phyloP scores from a whole-genome alignment of 2,797 vertebrate species.

The Darevskia mixta region DNA sequence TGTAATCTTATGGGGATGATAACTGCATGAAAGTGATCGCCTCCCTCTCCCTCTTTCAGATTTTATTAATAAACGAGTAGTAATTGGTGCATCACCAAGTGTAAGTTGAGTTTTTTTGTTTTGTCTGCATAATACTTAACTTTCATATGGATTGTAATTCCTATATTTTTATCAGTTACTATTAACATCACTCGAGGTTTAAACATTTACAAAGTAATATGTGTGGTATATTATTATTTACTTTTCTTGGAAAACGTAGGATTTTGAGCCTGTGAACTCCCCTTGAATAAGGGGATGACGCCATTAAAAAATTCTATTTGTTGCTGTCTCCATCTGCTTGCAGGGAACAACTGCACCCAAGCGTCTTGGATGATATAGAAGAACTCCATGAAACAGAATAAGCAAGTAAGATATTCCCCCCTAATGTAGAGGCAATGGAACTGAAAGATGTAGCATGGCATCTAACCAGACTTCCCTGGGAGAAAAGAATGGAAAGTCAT shows the following conservation, averaged over 20 bases:
- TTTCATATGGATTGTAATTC: not conserved
- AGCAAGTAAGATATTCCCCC: constrained; percentile 33
- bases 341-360: constrained; percentile 36
- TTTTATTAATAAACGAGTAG: not conserved
- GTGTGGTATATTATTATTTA: not conserved
- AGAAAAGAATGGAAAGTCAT: constrained; percentile 27
- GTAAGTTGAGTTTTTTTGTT: not conserved
- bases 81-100: not conserved
- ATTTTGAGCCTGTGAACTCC: constrained; percentile 31
- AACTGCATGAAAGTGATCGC: too few species aligned
- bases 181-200: not conserved
- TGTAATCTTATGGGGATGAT: not conserved
- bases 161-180: not conserved
- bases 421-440: constrained; percentile 14
- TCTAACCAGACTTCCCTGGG: not conserved
- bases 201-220: constrained; percentile 12
- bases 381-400: constrained; percentile 38
- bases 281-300: constrained; percentile 33
- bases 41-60: not conserved
- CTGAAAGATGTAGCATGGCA: not conserved
- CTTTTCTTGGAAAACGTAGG: not conserved
- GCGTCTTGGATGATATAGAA: constrained; percentile 12
- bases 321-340: constrained; percentile 39
- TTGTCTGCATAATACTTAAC: not conserved
- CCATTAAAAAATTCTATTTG: constrained; percentile 43